These are phyloP conservation scores for Maniola hyperantus DNA, from an alignment of 2,888 invertebrate genomes.

Conservation along the genomic window DNA sequence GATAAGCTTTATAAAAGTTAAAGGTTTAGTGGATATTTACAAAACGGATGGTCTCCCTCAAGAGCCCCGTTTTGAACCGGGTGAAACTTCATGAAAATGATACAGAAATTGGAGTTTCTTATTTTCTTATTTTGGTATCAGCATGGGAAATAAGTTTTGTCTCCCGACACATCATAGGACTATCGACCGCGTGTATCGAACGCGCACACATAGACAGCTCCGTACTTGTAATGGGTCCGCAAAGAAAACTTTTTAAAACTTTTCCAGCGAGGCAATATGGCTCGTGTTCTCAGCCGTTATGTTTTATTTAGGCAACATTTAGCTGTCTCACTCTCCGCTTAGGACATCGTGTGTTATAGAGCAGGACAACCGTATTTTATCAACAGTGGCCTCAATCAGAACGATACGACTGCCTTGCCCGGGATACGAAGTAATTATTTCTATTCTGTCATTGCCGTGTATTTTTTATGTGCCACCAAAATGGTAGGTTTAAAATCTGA, in stretches of 20 bases:
- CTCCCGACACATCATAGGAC: conserved; percentile 45
- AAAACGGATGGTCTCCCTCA: conserved; percentile 4
- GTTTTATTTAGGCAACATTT: conserved; percentile 80
- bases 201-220: conserved; percentile 65
- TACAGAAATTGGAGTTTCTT: conserved; percentile 33
- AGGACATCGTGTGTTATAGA: conserved; percentile 48
- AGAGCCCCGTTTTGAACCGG: not conserved
- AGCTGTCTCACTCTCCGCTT: conserved; percentile 62
- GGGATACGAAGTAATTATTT: conserved; percentile 83
- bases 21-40: not conserved
- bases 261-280: conserved; percentile 83
- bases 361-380: conserved; percentile 60
- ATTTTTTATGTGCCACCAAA: conserved; percentile 76
- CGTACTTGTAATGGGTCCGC: conserved; percentile 82
- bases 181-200: conserved; percentile 75
- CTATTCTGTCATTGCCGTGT: conserved; percentile 81
- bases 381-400: conserved; percentile 48
- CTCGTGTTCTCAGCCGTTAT: conserved; percentile 82
- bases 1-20: not conserved
- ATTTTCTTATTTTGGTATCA: conserved; percentile 34
- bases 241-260: conserved; percentile 84
- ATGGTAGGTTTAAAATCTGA: conserved; percentile 46
- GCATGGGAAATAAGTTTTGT: conserved; percentile 39
- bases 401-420: conserved; percentile 72
- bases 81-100: conserved; percentile 23